Conservation (phyloP, 2,113 vertebrate species). For the Eurypyga helias region DNA sequence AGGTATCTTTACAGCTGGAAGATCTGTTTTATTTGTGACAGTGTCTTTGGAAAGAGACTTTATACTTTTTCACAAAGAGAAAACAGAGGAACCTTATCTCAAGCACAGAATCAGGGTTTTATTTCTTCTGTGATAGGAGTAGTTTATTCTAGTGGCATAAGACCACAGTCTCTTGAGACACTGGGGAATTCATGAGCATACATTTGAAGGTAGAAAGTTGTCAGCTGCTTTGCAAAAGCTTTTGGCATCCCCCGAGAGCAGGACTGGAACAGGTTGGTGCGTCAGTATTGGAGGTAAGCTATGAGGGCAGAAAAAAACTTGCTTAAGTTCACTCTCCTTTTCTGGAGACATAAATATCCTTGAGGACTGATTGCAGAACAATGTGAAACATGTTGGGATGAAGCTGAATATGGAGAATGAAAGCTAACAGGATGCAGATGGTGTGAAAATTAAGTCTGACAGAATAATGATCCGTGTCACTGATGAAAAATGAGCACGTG, state of each 20-base stretch:
- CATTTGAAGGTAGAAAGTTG: neutral
- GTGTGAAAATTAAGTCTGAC: conserved; percentile 25
- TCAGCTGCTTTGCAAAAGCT: neutral
- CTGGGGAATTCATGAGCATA: neutral
- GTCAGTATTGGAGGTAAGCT: neutral
- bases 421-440: conserved; percentile 65
- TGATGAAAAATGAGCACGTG: conserved; percentile 30
- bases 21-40: neutral
- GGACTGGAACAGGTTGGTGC: neutral
- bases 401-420: neutral
- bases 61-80: neutral
- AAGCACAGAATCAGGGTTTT: neutral
- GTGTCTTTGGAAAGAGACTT: neutral
- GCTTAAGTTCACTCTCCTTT: neutral
- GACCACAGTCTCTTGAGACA: neutral
- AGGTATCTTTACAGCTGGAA: neutral
- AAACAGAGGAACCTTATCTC: neutral
- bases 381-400: neutral
- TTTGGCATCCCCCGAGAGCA: neutral
- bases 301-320: neutral
- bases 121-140: neutral
- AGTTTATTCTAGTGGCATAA: neutral
- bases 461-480: neutral
- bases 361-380: conserved; percentile 25
- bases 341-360: conserved; percentile 23